Conservation (phyloP, 2,888 invertebrate genomes). For the Eilema caniola region DNA sequence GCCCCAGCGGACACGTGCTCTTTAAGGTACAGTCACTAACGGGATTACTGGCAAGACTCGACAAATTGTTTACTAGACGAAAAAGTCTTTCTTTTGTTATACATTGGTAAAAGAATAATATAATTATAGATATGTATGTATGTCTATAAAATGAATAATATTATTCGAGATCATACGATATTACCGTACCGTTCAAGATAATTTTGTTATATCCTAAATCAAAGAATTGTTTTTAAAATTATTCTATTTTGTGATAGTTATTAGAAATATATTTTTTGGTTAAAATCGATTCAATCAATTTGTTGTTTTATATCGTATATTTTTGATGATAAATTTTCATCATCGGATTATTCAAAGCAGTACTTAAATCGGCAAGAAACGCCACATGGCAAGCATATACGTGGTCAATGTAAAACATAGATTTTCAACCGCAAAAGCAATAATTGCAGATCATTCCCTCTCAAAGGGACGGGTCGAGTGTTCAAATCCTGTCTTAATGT, state of each 20-base stretch:
- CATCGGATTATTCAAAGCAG: not conserved
- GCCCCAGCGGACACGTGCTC: not conserved
- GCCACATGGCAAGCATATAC: not conserved
- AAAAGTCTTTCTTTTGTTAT: not conserved
- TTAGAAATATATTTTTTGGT: not conserved
- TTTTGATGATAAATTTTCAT: not conserved
- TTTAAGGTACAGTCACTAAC: not conserved
- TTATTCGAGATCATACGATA: no score
- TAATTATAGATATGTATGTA: not conserved
- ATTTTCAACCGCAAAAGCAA: not conserved
- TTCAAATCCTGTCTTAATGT: no score
- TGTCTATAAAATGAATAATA: not conserved
- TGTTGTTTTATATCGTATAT: not conserved
- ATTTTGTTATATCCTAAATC: not conserved
- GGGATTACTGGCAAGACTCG: not conserved
- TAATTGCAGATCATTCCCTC: no score
- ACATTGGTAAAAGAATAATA: not conserved
- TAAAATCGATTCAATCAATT: not conserved
- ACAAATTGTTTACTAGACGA: not conserved
- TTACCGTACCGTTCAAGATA: not conserved
- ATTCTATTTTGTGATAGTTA: not conserved
- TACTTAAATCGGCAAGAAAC: not conserved
- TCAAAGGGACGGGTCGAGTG: no score
- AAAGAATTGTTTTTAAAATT: not conserved
- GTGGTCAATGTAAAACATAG: not conserved